Evolutionary conservation across 2,113 vertebrate genomes (phyloP).

Genomic region (Eurystomus gularis): DNA sequence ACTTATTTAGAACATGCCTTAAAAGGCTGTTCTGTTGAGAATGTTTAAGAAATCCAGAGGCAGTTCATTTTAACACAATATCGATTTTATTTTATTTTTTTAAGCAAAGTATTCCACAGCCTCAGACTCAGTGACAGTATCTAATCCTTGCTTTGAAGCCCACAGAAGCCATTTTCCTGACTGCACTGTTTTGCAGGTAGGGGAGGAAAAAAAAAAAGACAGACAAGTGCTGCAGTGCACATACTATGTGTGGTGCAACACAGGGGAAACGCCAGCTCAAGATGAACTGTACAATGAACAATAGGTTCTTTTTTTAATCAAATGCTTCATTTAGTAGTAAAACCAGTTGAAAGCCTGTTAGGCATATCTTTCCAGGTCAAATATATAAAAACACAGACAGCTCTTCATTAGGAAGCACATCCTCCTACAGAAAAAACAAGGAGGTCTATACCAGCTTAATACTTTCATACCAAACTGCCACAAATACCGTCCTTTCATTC

Average conservation of each 20-base stretch:
- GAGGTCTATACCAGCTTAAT: background rate
- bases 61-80: background rate
- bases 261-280: background rate
- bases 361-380: background rate
- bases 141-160: conserved; percentile 51
- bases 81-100: background rate
- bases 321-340: background rate
- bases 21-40: background rate
- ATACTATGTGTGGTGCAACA: background rate
- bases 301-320: background rate
- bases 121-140: conserved; percentile 7
- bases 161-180: conserved; percentile 64
- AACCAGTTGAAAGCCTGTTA: background rate
- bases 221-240: conserved; percentile 38
- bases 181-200: conserved; percentile 56
- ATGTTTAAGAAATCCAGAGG: background rate
- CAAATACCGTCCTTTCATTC: background rate
- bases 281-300: background rate
- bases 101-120: conserved; percentile 20
- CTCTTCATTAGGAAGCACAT: background rate
- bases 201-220: background rate
- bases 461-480: background rate
- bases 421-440: background rate
- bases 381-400: background rate
- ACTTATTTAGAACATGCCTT: background rate